Evolutionary conservation across 2,113 vertebrate species (phyloP).

Genomic region (Rousettus leschenaultii): DNA sequence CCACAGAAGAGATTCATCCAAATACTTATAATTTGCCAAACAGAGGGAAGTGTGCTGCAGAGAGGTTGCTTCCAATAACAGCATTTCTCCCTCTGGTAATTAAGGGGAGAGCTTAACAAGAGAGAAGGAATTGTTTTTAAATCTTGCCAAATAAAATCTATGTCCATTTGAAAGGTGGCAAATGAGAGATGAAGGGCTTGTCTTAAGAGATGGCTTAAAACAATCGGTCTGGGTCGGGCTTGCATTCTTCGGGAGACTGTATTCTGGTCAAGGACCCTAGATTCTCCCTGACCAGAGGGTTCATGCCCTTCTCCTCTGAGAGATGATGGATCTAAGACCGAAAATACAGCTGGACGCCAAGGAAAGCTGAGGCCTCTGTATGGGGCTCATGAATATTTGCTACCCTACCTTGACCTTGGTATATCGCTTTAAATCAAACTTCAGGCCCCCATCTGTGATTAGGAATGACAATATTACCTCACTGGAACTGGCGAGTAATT

Average conservation of each 20-base stretch:
- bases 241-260: not conserved
- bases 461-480: not conserved
- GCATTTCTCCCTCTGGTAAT: constrained; percentile 11
- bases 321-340: not conserved
- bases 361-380: not conserved
- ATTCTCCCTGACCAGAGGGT: not conserved
- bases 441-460: not conserved
- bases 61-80: constrained; percentile 21
- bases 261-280: not conserved
- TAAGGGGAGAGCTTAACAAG: constrained; percentile 38
- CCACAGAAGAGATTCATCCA: not conserved
- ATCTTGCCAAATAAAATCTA: not conserved
- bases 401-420: not conserved
- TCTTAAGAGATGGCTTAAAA: not conserved
- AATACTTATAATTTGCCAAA: constrained; percentile 57
- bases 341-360: not conserved
- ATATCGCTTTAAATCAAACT: not conserved
- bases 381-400: not conserved
- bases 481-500: not conserved
- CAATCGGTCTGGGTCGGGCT: not conserved
- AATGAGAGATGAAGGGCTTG: not conserved
- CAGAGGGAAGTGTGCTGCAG: constrained; percentile 37
- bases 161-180: constrained; percentile 19
- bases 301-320: not conserved
- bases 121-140: not conserved